Evolutionary conservation across 2,888 invertebrate genomes (phyloP).

Genomic region (Heteromyza rotundicornis): DNA sequence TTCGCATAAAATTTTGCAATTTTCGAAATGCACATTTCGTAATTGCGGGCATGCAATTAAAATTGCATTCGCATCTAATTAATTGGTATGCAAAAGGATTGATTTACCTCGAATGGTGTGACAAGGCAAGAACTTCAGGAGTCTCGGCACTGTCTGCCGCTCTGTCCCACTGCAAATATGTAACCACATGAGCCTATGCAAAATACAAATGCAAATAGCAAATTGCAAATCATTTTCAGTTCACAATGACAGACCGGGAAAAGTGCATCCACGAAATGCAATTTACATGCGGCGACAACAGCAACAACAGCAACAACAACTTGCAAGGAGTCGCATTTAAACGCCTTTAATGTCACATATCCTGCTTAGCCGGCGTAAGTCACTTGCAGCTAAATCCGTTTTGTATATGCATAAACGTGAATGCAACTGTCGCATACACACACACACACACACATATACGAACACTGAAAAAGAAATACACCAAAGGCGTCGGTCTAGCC

Average conservation of each 20-base stretch:
- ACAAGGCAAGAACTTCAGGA: conserved; percentile 3
- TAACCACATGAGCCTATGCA: background rate
- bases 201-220: conserved; percentile 41
- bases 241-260: background rate
- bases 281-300: conserved; percentile 32
- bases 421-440: background rate
- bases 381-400: conserved; percentile 25
- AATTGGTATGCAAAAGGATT: conserved; percentile 56
- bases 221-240: conserved; percentile 46
- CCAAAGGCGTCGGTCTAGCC: conserved; percentile 7
- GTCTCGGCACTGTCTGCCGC: no score
- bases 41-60: conserved; percentile 48
- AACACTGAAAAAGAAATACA: conserved; percentile 7
- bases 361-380: conserved; percentile 40
- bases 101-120: conserved; percentile 26
- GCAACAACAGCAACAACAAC: conserved; percentile 14
- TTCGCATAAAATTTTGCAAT: conserved; percentile 39
- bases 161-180: no score
- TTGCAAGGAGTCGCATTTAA: conserved; percentile 34
- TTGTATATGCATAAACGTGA: background rate
- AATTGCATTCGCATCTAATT: conserved; percentile 62
- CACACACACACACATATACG: background rate
- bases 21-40: conserved; percentile 44
- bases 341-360: conserved; percentile 44
- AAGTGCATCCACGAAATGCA: conserved; percentile 27